These are phyloP conservation scores for Cecropterus lyciades DNA, from an alignment of 1,140 invertebrate species.

Conservation along the genomic window DNA sequence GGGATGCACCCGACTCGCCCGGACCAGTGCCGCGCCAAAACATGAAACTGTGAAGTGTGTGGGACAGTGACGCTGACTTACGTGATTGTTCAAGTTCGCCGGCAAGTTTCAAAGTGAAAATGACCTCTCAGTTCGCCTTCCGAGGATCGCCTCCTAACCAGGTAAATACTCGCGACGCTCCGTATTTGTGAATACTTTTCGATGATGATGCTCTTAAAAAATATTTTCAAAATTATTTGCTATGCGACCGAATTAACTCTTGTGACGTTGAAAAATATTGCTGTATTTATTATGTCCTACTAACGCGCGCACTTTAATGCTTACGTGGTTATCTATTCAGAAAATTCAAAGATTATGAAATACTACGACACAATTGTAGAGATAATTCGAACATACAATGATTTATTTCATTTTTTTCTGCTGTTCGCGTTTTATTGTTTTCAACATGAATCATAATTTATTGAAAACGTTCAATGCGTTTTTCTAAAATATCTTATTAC, in stretches of 20 bases:
- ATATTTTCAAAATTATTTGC: conserved; percentile 11
- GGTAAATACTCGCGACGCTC: conserved; percentile 50
- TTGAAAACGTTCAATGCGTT: too few relatives aligned
- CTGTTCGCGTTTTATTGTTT: too few relatives aligned
- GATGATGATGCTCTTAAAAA: conserved; percentile 6
- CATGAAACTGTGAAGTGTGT: conserved; percentile 79
- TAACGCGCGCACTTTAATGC: conserved; percentile 39
- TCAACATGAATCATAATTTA: too few relatives aligned
- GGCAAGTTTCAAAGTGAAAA: conserved; percentile 59
- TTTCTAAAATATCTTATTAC: too few relatives aligned
- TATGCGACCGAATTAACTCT: conserved; percentile 8
- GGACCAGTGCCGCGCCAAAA: conserved; percentile 53
- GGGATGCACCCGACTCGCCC: conserved; percentile 40
- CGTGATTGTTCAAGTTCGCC: conserved; percentile 54
- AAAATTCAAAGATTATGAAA: not conserved
- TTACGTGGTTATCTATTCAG: conserved; percentile 46
- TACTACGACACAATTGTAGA: too few relatives aligned
- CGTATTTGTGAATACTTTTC: conserved; percentile 15
- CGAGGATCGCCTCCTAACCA: conserved; percentile 77
- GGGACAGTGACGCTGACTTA: conserved; percentile 67
- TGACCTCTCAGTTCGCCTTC: conserved; percentile 80
- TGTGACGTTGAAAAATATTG: conserved; percentile 14
- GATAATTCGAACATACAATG: too few relatives aligned
- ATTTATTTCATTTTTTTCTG: too few relatives aligned
- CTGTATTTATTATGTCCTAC: conserved; percentile 18